phyloP scores from a whole-genome alignment of 2,113 vertebrate genomes.

The Anguilla japonica region DNA sequence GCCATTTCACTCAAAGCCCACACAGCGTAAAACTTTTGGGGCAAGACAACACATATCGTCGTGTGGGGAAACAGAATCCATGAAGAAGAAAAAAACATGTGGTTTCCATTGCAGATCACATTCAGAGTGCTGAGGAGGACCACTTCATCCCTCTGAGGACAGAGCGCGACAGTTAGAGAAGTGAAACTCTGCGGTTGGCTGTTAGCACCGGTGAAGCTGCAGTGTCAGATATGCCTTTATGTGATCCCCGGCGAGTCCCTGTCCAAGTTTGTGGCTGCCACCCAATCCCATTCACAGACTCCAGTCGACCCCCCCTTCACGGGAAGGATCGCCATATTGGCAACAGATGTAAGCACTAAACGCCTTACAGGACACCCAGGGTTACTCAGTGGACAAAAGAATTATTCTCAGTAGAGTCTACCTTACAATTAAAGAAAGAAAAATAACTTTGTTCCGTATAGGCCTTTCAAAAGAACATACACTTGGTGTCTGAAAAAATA shows the following conservation, averaged over 20 bases:
- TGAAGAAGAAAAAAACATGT: not conserved
- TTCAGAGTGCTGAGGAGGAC: not conserved
- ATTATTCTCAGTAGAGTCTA: no score
- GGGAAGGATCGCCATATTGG: conserved; percentile 11
- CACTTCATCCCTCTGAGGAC: not conserved
- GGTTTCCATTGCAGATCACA: not conserved
- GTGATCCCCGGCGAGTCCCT: not conserved
- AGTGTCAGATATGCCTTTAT: not conserved
- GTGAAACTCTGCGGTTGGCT: conserved; percentile 29
- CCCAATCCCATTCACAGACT: conserved; percentile 18
- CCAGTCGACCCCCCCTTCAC: not conserved
- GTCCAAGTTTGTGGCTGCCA: not conserved
- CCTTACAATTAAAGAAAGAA: no score
- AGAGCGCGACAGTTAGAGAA: conserved; percentile 28
- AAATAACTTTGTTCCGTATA: no score
- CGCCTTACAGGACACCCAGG: no score
- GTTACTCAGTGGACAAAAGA: no score
- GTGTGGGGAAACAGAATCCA: not conserved
- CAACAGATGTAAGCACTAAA: not conserved
- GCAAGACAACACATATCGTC: not conserved
- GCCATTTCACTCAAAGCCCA: not conserved
- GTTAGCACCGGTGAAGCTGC: conserved; percentile 21
- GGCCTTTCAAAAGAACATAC: not conserved
- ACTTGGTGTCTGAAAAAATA: not conserved
- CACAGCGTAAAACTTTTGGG: not conserved